These are phyloP conservation scores for Phrynocephalus vlangalii DNA, from an alignment of 2,797 vertebrate species.

Conservation along the genomic window DNA sequence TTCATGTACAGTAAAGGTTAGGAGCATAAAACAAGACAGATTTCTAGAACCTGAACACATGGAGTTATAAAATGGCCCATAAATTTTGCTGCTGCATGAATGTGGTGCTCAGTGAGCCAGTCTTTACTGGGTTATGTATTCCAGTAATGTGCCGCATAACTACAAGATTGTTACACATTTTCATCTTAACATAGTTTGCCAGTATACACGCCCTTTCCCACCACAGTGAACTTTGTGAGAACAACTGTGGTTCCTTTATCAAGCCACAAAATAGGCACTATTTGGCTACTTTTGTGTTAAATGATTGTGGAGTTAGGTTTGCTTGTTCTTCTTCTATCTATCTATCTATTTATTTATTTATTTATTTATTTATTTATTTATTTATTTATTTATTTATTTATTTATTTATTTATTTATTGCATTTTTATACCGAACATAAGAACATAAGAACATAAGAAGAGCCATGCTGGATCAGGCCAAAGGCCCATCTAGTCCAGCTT, in stretches of 20 bases:
- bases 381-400: no score
- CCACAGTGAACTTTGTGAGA: not conserved
- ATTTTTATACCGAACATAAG: no score
- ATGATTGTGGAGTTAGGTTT: not conserved
- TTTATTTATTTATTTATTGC: no score
- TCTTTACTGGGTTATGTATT: not conserved
- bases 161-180: not conserved
- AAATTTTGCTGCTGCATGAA: conserved; percentile 55
- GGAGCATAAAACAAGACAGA: conserved; percentile 49
- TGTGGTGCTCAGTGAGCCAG: conserved; percentile 3
- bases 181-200: not conserved
- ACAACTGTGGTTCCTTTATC: not conserved
- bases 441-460: no score
- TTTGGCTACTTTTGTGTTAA: not conserved
- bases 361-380: no score
- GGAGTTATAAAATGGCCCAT: conserved; percentile 35
- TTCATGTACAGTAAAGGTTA: conserved; percentile 2
- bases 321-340: no score
- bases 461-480: no score
- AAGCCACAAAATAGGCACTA: not conserved
- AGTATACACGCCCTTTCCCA: not conserved
- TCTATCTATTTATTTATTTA: no score
- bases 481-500: no score
- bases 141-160: not conserved
- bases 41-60: conserved; percentile 39